A percentile compares a stretch with the other conserved stretches of the same genome.
Conservation (phyloP, 1,140 invertebrate genomes). For the Maniola jurtina region DNA sequence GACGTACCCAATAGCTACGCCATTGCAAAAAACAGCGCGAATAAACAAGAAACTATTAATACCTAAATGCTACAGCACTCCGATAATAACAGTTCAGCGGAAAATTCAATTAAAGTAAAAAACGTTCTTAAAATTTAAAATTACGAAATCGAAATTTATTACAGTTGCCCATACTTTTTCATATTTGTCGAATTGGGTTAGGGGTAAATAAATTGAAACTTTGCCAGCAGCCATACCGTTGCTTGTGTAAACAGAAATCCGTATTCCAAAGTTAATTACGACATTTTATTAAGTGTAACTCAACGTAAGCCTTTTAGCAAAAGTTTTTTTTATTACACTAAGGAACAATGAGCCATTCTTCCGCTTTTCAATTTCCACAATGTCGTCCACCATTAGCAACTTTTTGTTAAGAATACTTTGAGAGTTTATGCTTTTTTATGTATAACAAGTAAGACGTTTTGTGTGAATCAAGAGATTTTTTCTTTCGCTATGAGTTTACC, state of each 20-base stretch:
- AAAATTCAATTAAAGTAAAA: slow-evolving; percentile 28
- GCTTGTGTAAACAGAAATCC: slow-evolving; percentile 29
- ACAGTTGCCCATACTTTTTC: slow-evolving; percentile 34
- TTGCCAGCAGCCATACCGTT: slow-evolving; percentile 32
- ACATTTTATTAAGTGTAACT: slow-evolving; percentile 32
- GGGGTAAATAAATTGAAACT: slow-evolving; percentile 36
- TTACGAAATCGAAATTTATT: slow-evolving; percentile 31
- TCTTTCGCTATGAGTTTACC: too few species aligned
- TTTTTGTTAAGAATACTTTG: neutral
- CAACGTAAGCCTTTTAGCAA: slow-evolving; percentile 27
- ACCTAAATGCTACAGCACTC: slow-evolving; percentile 13
- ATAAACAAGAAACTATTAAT: slow-evolving; percentile 1
- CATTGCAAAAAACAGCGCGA: neutral
- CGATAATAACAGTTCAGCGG: slow-evolving; percentile 9
- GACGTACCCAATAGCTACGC: too few species aligned
- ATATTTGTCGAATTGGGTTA: slow-evolving; percentile 33
- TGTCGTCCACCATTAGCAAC: neutral
- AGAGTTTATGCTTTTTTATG: too few species aligned
- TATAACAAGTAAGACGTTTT: too few species aligned
- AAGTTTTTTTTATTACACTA: slow-evolving; percentile 19
- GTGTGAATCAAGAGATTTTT: too few species aligned
- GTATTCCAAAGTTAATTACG: slow-evolving; percentile 26
- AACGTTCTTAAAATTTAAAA: slow-evolving; percentile 27
- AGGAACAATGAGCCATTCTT: neutral
- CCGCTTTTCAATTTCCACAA: neutral